Base-by-base conservation (phyloP, 2,888 invertebrate species). In the Melanostoma scalare region DNA sequence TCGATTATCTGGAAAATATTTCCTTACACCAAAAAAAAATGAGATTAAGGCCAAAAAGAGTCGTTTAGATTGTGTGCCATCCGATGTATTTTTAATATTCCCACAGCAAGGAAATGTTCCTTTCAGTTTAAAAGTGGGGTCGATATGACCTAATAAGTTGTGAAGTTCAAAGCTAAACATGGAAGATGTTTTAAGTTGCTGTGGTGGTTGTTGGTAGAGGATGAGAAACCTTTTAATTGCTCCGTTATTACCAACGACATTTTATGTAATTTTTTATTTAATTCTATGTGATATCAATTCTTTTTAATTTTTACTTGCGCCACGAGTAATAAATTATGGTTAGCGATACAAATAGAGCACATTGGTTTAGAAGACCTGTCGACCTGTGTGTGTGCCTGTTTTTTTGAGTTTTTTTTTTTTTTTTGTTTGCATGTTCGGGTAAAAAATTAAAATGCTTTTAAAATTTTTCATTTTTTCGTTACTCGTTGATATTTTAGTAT, bases 1-100 rank as follows among this genome's bases (percentile, higher is more conserved):
- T 58, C 52, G 50, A 71, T 71, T 77, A 77, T 58, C 71, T 63
- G 0, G n/a, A 10, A 30, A 35, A 9, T 38, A 20, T 44, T 35
- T 48, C 4, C 50, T 6, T 20, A 20, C 20, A 20, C n/a, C 35
- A 65, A n/a, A 31, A 48, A 30, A 33, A 31, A 31, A 38, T 55
- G 42, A 60, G 42, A 44, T 65, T n/a, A 38, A 55, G 33, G 48
- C 20, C 6, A 9, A 0, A 50, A 31, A 4, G 9, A 30, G 35
- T 6, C 46, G 5, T 46, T 33, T 33, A 44, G 50, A 58, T 61
- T 61, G 36, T 46, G 35, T 20, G 20, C 1, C 20, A 20, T 3
- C 58, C 65, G 44, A 77, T 77, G 71, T 77, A 60, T 77, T 72
- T 77, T 77, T 77, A 77, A 77, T 72, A 65, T 60, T 44, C 40